A percentile compares a stretch with the other conserved stretches of the same genome.
Conservation (phyloP, 2,888 invertebrate genomes). For the Acronicta leporina region DNA sequence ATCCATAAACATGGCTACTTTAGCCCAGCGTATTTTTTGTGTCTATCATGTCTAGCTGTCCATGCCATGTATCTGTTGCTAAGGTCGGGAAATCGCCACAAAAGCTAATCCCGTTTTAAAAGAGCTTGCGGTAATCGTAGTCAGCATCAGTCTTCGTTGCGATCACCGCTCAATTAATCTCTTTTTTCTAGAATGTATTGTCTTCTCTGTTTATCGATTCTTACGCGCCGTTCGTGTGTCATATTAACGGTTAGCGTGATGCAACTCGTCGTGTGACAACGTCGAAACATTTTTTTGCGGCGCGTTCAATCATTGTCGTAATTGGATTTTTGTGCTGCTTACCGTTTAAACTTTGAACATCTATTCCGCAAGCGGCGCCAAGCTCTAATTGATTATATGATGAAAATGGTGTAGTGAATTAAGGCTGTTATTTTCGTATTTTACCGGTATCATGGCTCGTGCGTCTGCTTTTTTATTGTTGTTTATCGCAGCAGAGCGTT, state of each 20-base stretch:
- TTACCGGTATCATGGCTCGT: constrained; percentile 60
- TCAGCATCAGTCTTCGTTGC: constrained; percentile 66
- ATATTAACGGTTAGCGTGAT: constrained; percentile 74
- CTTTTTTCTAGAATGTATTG: constrained; percentile 72
- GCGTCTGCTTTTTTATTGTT: constrained; percentile 65
- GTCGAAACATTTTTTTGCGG: constrained; percentile 63
- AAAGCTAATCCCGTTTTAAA: constrained; percentile 79
- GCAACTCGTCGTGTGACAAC: constrained; percentile 72
- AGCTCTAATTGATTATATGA: constrained; percentile 49
- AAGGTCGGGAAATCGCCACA: constrained; percentile 67
- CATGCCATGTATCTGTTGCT: constrained; percentile 63
- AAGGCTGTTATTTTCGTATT: constrained; percentile 61
- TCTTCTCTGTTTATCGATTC: constrained; percentile 66
- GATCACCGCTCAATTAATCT: constrained; percentile 68
- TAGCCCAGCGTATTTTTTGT: constrained; percentile 65
- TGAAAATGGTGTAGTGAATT: constrained; percentile 52
- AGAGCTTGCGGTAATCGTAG: constrained; percentile 77
- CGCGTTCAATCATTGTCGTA: constrained; percentile 58
- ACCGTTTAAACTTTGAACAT: constrained; percentile 60
- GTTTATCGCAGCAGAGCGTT: constrained; percentile 48
- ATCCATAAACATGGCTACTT: constrained; percentile 62
- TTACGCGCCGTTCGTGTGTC: constrained; percentile 60
- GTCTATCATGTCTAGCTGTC: constrained; percentile 64
- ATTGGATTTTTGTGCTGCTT: constrained; percentile 66
- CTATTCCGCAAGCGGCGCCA: constrained; percentile 56